These are phyloP conservation scores for Martes martes DNA, from an alignment of 2,113 vertebrate species.

Conservation along the genomic window DNA sequence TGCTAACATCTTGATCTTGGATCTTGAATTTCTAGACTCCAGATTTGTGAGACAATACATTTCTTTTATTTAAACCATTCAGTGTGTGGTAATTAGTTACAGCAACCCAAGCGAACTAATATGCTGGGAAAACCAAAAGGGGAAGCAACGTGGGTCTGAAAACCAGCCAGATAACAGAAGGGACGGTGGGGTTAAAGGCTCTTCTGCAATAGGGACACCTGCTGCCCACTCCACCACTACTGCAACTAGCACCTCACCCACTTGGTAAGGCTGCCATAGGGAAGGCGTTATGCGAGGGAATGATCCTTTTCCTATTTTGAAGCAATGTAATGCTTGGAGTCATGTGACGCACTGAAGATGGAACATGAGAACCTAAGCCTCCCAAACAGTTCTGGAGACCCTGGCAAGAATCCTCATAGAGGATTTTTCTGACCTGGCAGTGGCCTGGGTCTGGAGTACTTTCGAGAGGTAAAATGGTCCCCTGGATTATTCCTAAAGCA, in stretches of 20 bases:
- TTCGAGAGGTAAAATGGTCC: neutral
- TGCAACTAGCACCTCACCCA: neutral
- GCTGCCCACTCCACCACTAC: fast-evolving
- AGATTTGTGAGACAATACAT: neutral
- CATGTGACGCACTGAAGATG: neutral
- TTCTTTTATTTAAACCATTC: neutral
- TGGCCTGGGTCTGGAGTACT: neutral
- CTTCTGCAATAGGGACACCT: neutral
- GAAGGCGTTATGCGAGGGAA: neutral
- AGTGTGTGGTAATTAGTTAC: neutral
- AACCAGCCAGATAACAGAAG: neutral
- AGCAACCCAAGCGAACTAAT: neutral
- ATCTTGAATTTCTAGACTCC: neutral
- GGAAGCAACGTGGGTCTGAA: neutral
- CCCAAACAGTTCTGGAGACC: neutral
- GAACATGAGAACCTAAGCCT: neutral
- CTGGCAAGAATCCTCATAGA: neutral
- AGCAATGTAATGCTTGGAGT: neutral
- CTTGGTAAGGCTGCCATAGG: neutral
- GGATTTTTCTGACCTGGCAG: neutral
- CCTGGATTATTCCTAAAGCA: neutral
- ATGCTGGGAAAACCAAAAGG: neutral
- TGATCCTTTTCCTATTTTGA: neutral
- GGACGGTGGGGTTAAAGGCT: neutral
- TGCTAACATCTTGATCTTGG: neutral